A percentile compares a stretch with the other conserved stretches of the same genome.
phyloP scores from a whole-genome alignment of 2,113 vertebrate species.

The Puntigrus tetrazona region DNA sequence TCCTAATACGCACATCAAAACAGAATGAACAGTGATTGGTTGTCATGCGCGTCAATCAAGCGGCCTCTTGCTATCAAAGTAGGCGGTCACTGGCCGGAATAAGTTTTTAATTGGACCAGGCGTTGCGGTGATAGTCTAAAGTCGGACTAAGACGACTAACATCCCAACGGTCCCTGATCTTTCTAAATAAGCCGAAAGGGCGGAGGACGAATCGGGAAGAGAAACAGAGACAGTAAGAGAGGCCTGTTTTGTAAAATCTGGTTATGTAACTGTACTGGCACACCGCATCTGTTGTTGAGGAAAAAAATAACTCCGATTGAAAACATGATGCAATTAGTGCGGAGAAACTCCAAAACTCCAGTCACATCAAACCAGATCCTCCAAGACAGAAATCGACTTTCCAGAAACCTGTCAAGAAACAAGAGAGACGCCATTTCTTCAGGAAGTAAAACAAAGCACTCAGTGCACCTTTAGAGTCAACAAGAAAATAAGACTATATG shows the following conservation, averaged over 20 bases:
- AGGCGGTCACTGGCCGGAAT: background rate
- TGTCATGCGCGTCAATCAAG: background rate
- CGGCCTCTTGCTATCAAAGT: background rate
- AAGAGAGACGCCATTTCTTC: background rate
- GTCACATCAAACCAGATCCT: constrained; percentile 61
- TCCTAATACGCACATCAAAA: background rate
- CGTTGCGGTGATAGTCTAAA: background rate
- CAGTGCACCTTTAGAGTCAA: no score
- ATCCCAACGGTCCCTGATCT: background rate
- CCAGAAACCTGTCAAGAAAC: background rate
- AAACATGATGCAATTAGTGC: constrained; percentile 73
- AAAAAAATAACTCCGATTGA: constrained; percentile 49
- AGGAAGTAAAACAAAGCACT: background rate
- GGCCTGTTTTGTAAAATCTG: constrained; percentile 62
- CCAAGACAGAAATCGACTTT: constrained; percentile 34
- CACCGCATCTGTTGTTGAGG: constrained; percentile 69
- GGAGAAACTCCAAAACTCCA: constrained; percentile 60
- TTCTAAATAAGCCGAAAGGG: background rate
- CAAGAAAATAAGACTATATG: background rate
- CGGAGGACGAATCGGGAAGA: background rate
- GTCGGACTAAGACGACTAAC: background rate
- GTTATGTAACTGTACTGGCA: constrained; percentile 73
- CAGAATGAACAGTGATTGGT: background rate
- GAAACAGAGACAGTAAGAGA: background rate
- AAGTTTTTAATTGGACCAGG: background rate